phyloP scores from a whole-genome alignment of 1,140 invertebrate species.

The Drosophila seguyi region DNA sequence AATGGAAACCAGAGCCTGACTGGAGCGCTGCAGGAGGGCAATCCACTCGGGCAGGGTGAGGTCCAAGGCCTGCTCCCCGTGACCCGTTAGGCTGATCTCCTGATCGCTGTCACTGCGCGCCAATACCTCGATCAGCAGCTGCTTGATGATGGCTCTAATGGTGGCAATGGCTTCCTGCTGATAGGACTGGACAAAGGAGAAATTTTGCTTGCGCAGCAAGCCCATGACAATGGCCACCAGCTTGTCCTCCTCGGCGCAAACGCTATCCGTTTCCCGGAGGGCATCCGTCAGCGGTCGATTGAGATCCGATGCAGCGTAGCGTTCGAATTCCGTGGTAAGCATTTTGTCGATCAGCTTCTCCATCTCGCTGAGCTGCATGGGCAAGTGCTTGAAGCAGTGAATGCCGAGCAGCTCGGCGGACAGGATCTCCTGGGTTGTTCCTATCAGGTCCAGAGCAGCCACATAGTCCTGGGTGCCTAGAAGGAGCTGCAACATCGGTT shows the following conservation, averaged over 20 bases:
- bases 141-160: conserved; percentile 95
- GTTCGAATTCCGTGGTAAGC: conserved; percentile 97
- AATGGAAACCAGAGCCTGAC: conserved; percentile 88
- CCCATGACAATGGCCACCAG: conserved; percentile 95
- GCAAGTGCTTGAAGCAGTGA: conserved; percentile 97
- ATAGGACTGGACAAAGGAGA: conserved; percentile 95
- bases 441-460: conserved; percentile 97
- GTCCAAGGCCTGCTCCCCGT: conserved; percentile 89
- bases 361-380: conserved; percentile 98
- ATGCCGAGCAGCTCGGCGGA: conserved; percentile 95
- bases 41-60: conserved; percentile 93
- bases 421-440: conserved; percentile 97
- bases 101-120: conserved; percentile 86
- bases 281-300: conserved; percentile 90
- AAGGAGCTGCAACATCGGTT: conserved; percentile 97
- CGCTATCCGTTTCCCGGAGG: conserved; percentile 87
- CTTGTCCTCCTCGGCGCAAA: conserved; percentile 92
- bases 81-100: conserved; percentile 88
- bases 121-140: conserved; percentile 93
- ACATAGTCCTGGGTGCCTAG: conserved; percentile 98
- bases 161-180: conserved; percentile 95
- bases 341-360: conserved; percentile 98
- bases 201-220: conserved; percentile 93
- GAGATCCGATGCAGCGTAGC: conserved; percentile 95
- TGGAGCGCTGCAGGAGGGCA: conserved; percentile 90